Percentiles rank a stretch among this genome's conserved stretches.
Evolutionary conservation across 2,888 invertebrate species (phyloP).

Genomic region (Sepiola atlantica): DNA sequence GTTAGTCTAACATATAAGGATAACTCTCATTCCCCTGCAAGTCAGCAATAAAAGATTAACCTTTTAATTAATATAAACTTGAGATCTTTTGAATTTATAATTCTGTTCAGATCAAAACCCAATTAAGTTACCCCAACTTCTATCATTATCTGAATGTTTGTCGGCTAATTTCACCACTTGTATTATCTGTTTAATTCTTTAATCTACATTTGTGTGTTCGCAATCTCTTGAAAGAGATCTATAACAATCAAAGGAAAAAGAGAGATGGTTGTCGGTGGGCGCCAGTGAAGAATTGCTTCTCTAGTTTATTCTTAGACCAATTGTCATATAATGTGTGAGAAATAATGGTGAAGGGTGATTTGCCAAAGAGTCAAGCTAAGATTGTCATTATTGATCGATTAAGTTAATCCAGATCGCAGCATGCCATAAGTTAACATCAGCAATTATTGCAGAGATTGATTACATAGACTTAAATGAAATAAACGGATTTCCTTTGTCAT

Average conservation of each 20-base stretch:
- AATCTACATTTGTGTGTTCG: not conserved
- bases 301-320: not conserved
- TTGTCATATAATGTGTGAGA: not conserved
- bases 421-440: not conserved
- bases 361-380: not conserved
- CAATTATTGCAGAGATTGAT: not conserved
- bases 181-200: not conserved
- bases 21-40: too few relatives aligned
- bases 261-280: not conserved
- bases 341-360: not conserved
- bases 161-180: not conserved
- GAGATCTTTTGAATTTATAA: too few relatives aligned
- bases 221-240: too few relatives aligned
- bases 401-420: not conserved
- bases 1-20: too few relatives aligned
- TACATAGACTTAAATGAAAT: slow-evolving; percentile 9
- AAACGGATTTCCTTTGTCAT: not conserved
- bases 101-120: too few relatives aligned
- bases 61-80: too few relatives aligned
- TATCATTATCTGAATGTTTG: too few relatives aligned
- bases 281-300: not conserved
- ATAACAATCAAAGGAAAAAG: not conserved
- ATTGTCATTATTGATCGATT: not conserved
- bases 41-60: too few relatives aligned
- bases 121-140: too few relatives aligned